Base-by-base conservation (phyloP, 2,113 vertebrate species). In the Xenus cinereus region DNA sequence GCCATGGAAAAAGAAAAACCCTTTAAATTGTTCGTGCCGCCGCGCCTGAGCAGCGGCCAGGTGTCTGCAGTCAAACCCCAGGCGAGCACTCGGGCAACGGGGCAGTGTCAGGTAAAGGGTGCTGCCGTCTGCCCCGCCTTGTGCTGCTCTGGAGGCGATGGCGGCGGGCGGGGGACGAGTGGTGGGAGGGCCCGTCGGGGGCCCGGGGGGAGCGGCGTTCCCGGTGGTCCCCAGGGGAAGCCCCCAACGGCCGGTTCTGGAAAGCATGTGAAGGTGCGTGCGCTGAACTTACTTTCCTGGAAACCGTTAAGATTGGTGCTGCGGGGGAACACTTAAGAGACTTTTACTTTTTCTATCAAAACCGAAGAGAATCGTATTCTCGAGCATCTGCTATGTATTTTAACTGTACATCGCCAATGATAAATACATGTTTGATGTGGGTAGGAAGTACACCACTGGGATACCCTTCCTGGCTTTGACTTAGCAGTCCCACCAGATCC, bases 31-130 rank as follows among this genome's bases (percentile, higher is more conserved):
- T 96, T 98, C 37, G 67, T 98, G 53, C 95, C 97, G 24, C 97
- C 96, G 48, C 96, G 94, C 6, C 76, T 97, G 33, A 95, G 74
- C 63, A 57, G 87, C 5, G 91, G 96, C 4, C 97, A 97, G n/a
- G 81, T 96, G 46, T 94, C 96, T 69, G 97, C 95, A 4, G 96
- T 96, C 8, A 97, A 96, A 64, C 95, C 96, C 5, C 97, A 97
- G 74, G 24, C 95, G 30, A 95, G 74, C 32, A 16, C 63, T 43
- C 67, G 39, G 71, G 82, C 81, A 7, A 8, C 56, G 5, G 89
- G 68, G 19, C 81, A 45, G 45, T 41, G 91, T 18, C 94, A 84
- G 95, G 95, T 88, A 93, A 71, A 18, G 1, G 33, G 32, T 4
- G 59, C 30, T 4, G 53, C 48, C 4, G 35, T 30, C 39, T 4